Evolutionary conservation across 2,113 vertebrate species (phyloP).

Genomic region (Sylvia atricapilla): DNA sequence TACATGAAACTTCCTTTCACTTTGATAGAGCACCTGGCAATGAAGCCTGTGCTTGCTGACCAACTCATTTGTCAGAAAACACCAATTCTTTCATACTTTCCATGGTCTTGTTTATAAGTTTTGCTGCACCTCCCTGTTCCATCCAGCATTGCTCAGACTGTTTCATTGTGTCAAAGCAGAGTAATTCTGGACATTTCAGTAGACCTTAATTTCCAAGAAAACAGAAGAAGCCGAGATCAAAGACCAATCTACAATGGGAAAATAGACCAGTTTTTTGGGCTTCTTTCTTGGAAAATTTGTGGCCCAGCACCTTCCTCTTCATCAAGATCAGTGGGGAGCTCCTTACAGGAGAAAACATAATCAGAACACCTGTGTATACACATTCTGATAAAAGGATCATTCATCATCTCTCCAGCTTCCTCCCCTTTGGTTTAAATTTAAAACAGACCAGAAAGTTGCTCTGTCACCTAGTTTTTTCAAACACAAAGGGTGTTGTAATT

Average conservation of each 20-base stretch:
- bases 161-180: fast-evolving
- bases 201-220: not conserved
- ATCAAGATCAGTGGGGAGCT: not conserved
- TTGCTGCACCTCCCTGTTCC: not conserved
- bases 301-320: not conserved
- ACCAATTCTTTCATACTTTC: not conserved
- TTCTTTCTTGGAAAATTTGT: not conserved
- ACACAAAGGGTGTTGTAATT: slow-evolving; percentile 28
- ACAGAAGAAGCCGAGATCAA: not conserved
- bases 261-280: not conserved
- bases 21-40: not conserved
- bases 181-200: not conserved
- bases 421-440: not conserved
- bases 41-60: not conserved
- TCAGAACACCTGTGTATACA: not conserved
- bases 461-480: not conserved
- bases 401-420: not conserved
- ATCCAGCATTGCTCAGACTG: not conserved
- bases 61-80: not conserved
- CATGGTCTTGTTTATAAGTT: not conserved
- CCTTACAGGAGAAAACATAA: not conserved
- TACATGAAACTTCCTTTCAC: not conserved
- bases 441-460: not conserved
- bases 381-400: not conserved
- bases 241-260: not conserved